Conservation (phyloP, 2,797 vertebrate species). For the Borostomias antarcticus region DNA sequence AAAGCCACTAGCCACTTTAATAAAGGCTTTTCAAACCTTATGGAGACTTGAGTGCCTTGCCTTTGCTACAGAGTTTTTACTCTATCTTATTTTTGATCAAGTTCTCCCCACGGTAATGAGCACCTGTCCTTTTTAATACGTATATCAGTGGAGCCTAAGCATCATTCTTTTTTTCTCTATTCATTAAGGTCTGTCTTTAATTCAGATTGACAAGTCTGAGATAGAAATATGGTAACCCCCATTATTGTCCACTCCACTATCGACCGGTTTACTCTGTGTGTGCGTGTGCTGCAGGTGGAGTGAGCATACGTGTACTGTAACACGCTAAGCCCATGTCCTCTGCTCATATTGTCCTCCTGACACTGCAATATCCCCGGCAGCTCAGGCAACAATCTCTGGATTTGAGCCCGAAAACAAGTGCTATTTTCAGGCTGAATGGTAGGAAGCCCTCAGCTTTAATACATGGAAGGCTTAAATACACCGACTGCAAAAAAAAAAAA, state of each 20-base stretch:
- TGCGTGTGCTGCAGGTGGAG: slow-evolving; percentile 58
- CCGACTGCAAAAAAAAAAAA: slow-evolving; percentile 37
- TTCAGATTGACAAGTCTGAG: too few species aligned
- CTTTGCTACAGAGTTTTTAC: too few species aligned
- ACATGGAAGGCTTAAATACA: slow-evolving; percentile 77
- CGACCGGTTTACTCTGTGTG: slow-evolving; percentile 49
- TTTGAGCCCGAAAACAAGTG: slow-evolving; percentile 82
- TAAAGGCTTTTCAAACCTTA: too few species aligned
- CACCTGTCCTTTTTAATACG: too few species aligned
- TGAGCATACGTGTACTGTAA: slow-evolving; percentile 67
- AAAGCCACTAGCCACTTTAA: too few species aligned
- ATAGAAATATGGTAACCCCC: slow-evolving; percentile 41
- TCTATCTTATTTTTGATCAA: too few species aligned
- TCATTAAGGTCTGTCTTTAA: too few species aligned
- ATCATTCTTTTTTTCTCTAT: too few species aligned
- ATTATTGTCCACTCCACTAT: slow-evolving; percentile 27
- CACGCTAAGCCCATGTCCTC: slow-evolving; percentile 70
- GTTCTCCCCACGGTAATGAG: too few species aligned
- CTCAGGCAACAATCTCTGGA: slow-evolving; percentile 82
- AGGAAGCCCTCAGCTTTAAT: slow-evolving; percentile 85
- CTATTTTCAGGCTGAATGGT: slow-evolving; percentile 93
- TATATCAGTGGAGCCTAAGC: too few species aligned
- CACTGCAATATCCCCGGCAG: slow-evolving; percentile 69
- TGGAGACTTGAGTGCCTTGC: too few species aligned
- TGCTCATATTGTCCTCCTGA: slow-evolving; percentile 69